Conservation (phyloP, 2,113 vertebrate genomes). For the Helogale parvula region DNA sequence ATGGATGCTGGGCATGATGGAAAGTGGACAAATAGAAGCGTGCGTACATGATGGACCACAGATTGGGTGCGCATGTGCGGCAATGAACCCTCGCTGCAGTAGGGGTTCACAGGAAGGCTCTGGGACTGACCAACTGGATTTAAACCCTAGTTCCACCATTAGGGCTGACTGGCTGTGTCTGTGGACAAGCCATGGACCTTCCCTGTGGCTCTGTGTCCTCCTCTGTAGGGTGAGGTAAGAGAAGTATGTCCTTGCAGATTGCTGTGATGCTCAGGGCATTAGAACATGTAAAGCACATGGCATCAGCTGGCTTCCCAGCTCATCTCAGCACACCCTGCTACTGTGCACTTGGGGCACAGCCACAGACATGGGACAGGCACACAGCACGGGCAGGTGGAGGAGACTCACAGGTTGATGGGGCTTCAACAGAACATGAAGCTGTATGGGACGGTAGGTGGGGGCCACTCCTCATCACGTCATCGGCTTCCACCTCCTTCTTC, state of each 20-base stretch:
- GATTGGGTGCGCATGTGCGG: too few relatives aligned
- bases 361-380: fast-evolving
- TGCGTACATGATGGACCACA: fast-evolving
- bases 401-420: slow-evolving; percentile 93
- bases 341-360: fast-evolving
- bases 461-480: slow-evolving; percentile 85
- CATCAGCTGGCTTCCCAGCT: background rate
- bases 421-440: slow-evolving; percentile 93
- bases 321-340: fast-evolving
- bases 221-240: background rate
- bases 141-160: background rate
- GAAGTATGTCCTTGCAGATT: fast-evolving
- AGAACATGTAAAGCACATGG: fast-evolving
- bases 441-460: slow-evolving; percentile 89
- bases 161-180: background rate
- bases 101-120: background rate
- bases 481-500: slow-evolving; percentile 91
- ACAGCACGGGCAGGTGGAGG: fast-evolving
- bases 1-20: fast-evolving
- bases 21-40: too few relatives aligned
- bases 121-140: fast-evolving
- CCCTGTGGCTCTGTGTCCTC: background rate
- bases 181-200: background rate
- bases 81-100: fast-evolving
- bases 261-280: fast-evolving